Base-by-base conservation (phyloP, 2,888 invertebrate genomes). In the Ypsolopha scabrella region DNA sequence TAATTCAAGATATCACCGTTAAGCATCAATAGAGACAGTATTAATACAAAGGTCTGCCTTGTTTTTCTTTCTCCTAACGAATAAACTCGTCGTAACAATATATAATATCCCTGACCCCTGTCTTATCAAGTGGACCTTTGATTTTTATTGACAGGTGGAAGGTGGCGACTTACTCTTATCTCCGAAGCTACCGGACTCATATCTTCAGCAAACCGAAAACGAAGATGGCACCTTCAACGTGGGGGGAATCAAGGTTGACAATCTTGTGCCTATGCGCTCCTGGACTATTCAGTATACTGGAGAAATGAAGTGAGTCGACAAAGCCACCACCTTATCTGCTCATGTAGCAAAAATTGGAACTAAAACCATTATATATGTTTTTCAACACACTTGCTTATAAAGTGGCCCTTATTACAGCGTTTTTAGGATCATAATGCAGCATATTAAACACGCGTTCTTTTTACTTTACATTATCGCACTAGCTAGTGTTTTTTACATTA, bases 211-310 rank as follows among this genome's bases (percentile, higher is more conserved):
- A 64, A 72, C 68, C 1, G 63, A 65, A 1, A 69, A 76, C 6
- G 85, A 88, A 51, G 71, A 81, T 14, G 81, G 82, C 1, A 67
- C 72, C n/a, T 90, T 87, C 64, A 87, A 85, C 47, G 90, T 90
- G 2, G 89, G 89, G 58, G 93, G 93, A 0, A 82, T 93, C 11
- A 72, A 73, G 39, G 75, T 92, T 9, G 72, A 69, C n/a, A 88
- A 89, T 33, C 69, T 90, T 9, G 87, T 88, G 59, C 90, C 93
- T 6, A 93, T 93, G 92, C 87, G 90, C 54, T 85, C 86, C 54
- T 94, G 93, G 93, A 88, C 79, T 54, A 64, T 94, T 2, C 63
- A 68, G 14, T 94, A 90, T 64, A 79, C 82, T 36, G 93, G 93
- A 11, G 85, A 88, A 60, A 87, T 93, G 88, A 90, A 89, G 82